These are phyloP conservation scores for Andrena camellia DNA, from an alignment of 2,888 invertebrate species.

Conservation along the genomic window DNA sequence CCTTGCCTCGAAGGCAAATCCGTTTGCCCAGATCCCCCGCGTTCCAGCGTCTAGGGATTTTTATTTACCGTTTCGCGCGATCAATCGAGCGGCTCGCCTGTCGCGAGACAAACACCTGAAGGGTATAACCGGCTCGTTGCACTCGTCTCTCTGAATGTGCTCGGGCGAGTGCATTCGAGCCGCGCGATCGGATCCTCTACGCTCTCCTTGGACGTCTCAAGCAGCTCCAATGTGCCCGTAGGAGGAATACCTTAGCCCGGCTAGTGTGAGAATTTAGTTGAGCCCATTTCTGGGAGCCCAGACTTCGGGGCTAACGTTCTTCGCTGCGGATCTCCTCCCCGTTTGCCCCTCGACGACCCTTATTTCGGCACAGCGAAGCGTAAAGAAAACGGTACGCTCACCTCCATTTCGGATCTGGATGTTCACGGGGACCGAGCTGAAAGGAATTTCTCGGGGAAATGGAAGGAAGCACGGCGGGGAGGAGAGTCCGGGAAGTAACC, in stretches of 20 bases:
- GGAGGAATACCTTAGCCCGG: conserved; percentile 42
- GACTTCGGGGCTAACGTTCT: conserved; percentile 46
- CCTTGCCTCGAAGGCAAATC: background rate
- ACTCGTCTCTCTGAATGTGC: conserved; percentile 34
- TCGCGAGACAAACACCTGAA: conserved; percentile 23
- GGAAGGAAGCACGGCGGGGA: background rate
- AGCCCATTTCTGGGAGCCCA: conserved; percentile 68
- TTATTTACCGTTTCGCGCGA: conserved; percentile 48
- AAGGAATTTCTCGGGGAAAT: conserved; percentile 49
- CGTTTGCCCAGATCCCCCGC: background rate
- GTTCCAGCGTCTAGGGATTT: background rate
- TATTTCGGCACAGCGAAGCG: conserved; percentile 78
- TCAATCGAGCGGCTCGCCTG: conserved; percentile 47
- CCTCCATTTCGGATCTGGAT: conserved; percentile 49
- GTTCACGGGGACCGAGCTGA: conserved; percentile 61
- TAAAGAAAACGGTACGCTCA: conserved; percentile 65
- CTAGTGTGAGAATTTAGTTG: conserved; percentile 73
- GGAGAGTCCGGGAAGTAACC: conserved; percentile 3
- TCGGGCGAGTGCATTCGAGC: conserved; percentile 46
- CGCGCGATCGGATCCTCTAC: conserved; percentile 32
- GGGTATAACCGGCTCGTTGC: conserved; percentile 43
- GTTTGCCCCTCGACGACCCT: conserved; percentile 66
- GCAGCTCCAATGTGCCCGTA: background rate
- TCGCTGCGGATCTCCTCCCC: conserved; percentile 41
- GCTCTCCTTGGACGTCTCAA: background rate